Evolutionary conservation across 2,888 invertebrate genomes (phyloP).

Genomic region (Orchesella flavescens): DNA sequence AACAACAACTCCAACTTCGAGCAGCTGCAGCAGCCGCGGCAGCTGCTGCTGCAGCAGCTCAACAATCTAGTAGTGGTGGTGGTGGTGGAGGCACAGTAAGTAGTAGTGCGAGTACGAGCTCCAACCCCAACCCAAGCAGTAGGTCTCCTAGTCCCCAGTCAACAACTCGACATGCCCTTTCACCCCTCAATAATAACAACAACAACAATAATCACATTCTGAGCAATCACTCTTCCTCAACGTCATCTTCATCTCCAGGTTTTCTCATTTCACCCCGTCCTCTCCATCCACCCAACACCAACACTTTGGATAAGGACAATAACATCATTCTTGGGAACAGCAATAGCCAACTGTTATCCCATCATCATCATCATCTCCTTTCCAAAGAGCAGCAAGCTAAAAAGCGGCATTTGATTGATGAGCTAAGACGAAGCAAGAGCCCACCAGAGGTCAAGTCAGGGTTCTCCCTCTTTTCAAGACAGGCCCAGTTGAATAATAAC

Average conservation of each 20-base stretch:
- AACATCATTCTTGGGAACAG: conserved; percentile 10
- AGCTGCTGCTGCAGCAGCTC: conserved; percentile 38
- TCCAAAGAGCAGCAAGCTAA: conserved; percentile 34
- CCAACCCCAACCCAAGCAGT: conserved; percentile 51
- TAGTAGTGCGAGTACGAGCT: conserved; percentile 52
- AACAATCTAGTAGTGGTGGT: conserved; percentile 8
- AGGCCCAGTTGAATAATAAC: conserved; percentile 18
- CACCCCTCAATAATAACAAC: conserved; percentile 45
- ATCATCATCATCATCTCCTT: conserved; percentile 18
- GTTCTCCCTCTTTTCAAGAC: conserved; percentile 52
- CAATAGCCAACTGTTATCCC: not conserved
- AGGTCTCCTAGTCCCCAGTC: conserved; percentile 61
- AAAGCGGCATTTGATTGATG: conserved; percentile 70
- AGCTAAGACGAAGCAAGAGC: conserved; percentile 65
- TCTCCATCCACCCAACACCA: conserved; percentile 19
- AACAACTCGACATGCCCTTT: conserved; percentile 47
- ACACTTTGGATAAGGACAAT: conserved; percentile 17
- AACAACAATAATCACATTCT: conserved; percentile 57
- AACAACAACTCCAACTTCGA: conserved; percentile 65
- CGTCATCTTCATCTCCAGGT: conserved; percentile 31
- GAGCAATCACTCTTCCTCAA: conserved; percentile 46
- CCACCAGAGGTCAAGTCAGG: conserved; percentile 60
- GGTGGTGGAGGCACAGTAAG: conserved; percentile 37
- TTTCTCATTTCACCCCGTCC: conserved; percentile 65
- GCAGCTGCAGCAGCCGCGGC: conserved; percentile 44